Conservation (phyloP, 1,140 invertebrate genomes). For the Copidosoma floridanum region DNA sequence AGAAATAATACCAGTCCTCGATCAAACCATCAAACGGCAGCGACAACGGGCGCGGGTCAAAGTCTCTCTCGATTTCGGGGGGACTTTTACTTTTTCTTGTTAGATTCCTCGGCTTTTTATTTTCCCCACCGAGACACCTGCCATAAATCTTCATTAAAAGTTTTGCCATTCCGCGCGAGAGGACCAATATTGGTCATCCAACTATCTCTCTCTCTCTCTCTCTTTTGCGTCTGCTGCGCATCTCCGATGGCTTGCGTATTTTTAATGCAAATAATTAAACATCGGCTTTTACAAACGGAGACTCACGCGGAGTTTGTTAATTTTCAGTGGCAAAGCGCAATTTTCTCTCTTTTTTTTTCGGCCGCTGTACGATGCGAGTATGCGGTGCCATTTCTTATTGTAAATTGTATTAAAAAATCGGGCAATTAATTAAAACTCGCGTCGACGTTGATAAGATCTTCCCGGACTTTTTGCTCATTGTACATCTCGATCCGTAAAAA, state of each 20-base stretch:
- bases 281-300: neutral
- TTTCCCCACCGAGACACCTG: too few relatives aligned
- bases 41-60: neutral
- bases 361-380: too few relatives aligned
- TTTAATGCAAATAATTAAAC: constrained; percentile 4
- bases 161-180: neutral
- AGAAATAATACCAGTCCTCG: constrained; percentile 37
- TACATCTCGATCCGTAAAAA: too few relatives aligned
- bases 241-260: neutral
- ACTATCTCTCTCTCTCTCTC: too few relatives aligned
- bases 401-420: neutral
- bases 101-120: too few relatives aligned
- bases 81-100: neutral
- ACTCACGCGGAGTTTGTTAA: neutral
- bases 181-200: neutral
- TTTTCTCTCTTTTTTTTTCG: neutral
- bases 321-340: neutral
- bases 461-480: too few relatives aligned
- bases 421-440: neutral
- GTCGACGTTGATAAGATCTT: too few relatives aligned
- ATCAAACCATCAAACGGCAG: too few relatives aligned
- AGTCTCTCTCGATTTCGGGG: neutral
- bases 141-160: constrained; percentile 19
- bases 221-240: neutral
- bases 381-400: neutral